phyloP scores from a whole-genome alignment of 2,888 invertebrate species.

The Meteorus cinctellus region DNA sequence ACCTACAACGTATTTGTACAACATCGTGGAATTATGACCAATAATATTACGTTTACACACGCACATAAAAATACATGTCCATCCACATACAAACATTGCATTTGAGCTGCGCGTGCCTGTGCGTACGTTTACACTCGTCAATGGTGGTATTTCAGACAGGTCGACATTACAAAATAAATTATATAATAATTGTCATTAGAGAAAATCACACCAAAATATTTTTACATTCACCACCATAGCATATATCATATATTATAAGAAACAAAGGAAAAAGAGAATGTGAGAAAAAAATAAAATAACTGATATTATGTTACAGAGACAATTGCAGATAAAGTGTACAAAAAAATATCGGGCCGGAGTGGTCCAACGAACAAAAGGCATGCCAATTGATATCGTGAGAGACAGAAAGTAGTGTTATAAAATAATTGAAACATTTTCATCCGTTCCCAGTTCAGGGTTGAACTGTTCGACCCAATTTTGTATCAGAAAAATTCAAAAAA shows the following conservation, averaged over 20 bases:
- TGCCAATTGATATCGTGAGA: no score
- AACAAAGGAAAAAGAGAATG: neutral
- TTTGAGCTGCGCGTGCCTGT: constrained; percentile 38
- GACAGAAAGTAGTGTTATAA: no score
- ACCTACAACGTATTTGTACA: constrained; percentile 35
- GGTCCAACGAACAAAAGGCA: neutral
- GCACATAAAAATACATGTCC: neutral
- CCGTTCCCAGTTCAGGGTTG: neutral
- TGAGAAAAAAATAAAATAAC: neutral
- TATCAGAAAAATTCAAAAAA: neutral
- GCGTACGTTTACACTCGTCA: constrained; percentile 22
- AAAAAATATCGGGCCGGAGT: neutral
- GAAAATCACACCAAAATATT: constrained; percentile 11
- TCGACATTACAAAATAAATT: constrained; percentile 1
- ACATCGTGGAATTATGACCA: constrained; percentile 38
- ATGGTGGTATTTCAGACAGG: neutral
- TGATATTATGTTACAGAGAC: neutral
- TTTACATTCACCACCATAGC: neutral
- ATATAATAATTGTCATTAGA: neutral
- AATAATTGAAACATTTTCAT: no score
- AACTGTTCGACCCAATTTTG: neutral
- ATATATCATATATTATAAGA: neutral
- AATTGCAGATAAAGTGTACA: neutral
- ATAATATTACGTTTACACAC: neutral
- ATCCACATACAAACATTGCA: constrained; percentile 10